These are phyloP conservation scores for Polydrusus cervinus DNA, from an alignment of 2,888 invertebrate species.

Conservation along the genomic window DNA sequence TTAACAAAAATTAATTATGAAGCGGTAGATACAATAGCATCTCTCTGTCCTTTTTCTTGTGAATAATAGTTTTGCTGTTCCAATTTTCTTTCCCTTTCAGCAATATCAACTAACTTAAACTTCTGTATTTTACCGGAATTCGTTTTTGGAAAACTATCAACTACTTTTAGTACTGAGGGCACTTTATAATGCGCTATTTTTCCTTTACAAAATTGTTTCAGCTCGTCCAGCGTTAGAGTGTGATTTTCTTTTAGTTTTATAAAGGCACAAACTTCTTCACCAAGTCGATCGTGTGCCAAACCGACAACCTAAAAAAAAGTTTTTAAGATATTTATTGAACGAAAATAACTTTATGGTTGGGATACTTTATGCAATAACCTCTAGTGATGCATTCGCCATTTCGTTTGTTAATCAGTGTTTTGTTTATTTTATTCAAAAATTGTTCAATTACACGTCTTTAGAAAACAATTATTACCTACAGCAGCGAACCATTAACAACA, in stretches of 20 bases:
- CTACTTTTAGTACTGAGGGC: constrained; percentile 81
- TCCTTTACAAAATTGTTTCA: constrained; percentile 78
- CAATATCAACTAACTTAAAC: constrained; percentile 70
- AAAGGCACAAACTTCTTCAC: constrained; percentile 66
- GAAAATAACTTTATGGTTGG: too few species aligned
- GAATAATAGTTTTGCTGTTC: neutral
- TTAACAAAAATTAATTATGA: neutral
- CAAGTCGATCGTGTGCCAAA: constrained; percentile 48
- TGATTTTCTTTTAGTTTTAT: constrained; percentile 74
- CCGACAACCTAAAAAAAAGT: constrained; percentile 44
- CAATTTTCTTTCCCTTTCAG: neutral
- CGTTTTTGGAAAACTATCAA: constrained; percentile 85
- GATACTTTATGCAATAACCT: too few species aligned
- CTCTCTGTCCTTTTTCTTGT: neutral
- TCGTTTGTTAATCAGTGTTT: too few species aligned
- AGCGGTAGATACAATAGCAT: too few species aligned
- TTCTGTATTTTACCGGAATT: constrained; percentile 90
- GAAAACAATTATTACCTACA: too few species aligned
- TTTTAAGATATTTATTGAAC: too few species aligned
- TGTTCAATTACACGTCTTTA: too few species aligned
- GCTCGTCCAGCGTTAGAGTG: constrained; percentile 74
- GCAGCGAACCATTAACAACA: too few species aligned
- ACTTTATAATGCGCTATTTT: constrained; percentile 87
- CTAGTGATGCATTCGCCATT: too few species aligned
- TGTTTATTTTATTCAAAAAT: too few species aligned